Percentiles rank a stretch among this genome's conserved stretches.
Evolutionary conservation across 2,888 invertebrate species (phyloP).

Genomic region (Cerceris rybyensis): DNA sequence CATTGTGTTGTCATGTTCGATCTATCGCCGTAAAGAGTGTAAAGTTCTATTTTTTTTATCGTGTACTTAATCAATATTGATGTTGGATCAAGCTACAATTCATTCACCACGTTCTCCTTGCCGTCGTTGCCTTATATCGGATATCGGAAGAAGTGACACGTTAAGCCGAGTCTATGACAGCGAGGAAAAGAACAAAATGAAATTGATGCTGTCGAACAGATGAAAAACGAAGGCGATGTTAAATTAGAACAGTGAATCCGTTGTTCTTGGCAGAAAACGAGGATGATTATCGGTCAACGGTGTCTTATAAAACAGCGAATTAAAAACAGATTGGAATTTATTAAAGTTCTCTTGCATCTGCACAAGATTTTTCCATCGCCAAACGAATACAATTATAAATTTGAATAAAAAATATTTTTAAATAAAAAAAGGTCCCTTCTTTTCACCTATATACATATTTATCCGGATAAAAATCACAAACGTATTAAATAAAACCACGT

Average conservation of each 20-base stretch:
- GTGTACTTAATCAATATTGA: conserved; percentile 61
- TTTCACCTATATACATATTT: not conserved
- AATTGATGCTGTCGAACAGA: conserved; percentile 27
- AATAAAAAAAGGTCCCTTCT: not conserved
- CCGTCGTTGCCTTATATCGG: conserved; percentile 44
- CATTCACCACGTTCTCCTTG: conserved; percentile 40
- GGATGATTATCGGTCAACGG: not conserved
- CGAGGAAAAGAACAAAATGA: conserved; percentile 33
- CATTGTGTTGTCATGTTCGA: conserved; percentile 1
- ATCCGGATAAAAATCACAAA: not conserved
- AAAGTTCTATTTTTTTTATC: conserved; percentile 26
- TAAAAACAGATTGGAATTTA: not conserved
- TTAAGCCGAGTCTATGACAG: conserved; percentile 50
- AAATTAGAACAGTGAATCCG: no score
- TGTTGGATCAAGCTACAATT: conserved; percentile 52
- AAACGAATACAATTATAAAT: not conserved
- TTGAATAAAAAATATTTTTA: not conserved
- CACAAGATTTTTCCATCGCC: not conserved
- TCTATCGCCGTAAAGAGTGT: conserved; percentile 3
- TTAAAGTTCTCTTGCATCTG: not conserved
- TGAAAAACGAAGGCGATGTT: not conserved
- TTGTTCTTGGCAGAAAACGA: no score
- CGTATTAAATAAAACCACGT: not conserved
- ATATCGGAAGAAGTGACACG: conserved; percentile 52
- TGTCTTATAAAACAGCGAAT: not conserved